phyloP scores from a whole-genome alignment of 1,140 invertebrate species.

The Alviniconcha marisindica region DNA sequence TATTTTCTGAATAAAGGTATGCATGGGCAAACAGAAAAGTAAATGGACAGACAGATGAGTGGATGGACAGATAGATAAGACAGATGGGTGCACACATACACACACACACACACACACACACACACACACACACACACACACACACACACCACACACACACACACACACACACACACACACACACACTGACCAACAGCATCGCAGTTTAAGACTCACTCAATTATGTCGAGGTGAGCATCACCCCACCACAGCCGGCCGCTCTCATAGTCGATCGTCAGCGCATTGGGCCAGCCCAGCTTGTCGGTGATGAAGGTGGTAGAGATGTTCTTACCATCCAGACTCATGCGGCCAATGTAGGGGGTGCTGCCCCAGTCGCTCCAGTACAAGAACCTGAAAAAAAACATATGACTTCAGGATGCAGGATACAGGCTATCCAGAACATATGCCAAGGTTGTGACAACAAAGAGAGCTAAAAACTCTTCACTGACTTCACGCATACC shows the following conservation, averaged over 20 bases:
- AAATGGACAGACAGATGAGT: not conserved
- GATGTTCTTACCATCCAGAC: slow-evolving; percentile 97
- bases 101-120: too few species aligned
- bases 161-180: not conserved
- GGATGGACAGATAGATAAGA: not conserved
- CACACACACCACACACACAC: too few species aligned
- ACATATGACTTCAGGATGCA: too few species aligned
- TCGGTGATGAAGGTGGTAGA: slow-evolving; percentile 90
- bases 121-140: too few species aligned
- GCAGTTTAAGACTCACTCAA: slow-evolving; percentile 82
- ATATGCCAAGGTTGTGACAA: too few species aligned
- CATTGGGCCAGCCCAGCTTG: slow-evolving; percentile 98
- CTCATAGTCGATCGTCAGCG: slow-evolving; percentile 97
- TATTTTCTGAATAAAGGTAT: too few species aligned
- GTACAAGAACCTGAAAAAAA: slow-evolving; percentile 86
- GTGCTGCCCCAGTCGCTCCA: slow-evolving; percentile 96
- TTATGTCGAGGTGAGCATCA: slow-evolving; percentile 98
- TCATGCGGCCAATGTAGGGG: slow-evolving; percentile 97
- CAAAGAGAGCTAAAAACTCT: too few species aligned
- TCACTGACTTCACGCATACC: too few species aligned
- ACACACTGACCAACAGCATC: not conserved
- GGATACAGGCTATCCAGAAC: too few species aligned
- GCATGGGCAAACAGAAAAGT: not conserved
- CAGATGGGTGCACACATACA: too few species aligned
- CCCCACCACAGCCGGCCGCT: slow-evolving; percentile 92